Conservation (phyloP, 1,140 invertebrate genomes). For the Calliphora vicina region DNA sequence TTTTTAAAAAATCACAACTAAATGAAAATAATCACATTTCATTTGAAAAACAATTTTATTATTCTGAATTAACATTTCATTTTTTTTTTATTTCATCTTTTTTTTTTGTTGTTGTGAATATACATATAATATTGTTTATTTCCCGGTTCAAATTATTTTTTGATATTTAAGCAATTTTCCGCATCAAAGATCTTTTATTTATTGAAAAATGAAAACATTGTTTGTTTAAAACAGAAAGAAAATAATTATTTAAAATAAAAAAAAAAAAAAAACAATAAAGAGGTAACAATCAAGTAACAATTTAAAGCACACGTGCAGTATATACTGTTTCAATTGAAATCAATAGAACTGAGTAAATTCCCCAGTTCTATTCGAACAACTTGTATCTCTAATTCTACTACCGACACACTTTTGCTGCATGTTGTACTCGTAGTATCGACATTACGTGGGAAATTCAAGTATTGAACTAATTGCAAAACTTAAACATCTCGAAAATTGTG, state of each 20-base stretch:
- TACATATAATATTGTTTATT: too few species aligned
- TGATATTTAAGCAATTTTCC: too few species aligned
- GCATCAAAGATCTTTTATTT: too few species aligned
- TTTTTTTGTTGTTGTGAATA: too few species aligned
- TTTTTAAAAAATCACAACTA: too few species aligned
- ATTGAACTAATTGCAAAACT: slow-evolving; percentile 24
- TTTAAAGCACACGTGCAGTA: neutral
- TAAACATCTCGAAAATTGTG: slow-evolving; percentile 25
- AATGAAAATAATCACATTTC: too few species aligned
- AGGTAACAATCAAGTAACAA: neutral
- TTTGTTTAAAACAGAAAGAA: too few species aligned
- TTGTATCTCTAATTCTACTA: neutral
- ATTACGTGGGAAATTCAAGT: slow-evolving; percentile 22
- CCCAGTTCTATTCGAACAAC: neutral
- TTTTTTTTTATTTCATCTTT: too few species aligned
- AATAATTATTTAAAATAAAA: neutral
- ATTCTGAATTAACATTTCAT: too few species aligned
- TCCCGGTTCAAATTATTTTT: too few species aligned
- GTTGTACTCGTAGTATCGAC: neutral
- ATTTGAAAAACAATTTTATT: too few species aligned
- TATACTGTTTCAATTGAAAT: neutral
- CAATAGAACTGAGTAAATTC: neutral
- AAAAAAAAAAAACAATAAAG: neutral
- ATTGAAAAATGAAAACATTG: too few species aligned
- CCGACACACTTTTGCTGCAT: neutral